Percentiles rank a stretch among this genome's conserved stretches.
These are phyloP conservation scores for Calameuta idolon DNA, from an alignment of 2,888 invertebrate genomes.

Conservation along the genomic window DNA sequence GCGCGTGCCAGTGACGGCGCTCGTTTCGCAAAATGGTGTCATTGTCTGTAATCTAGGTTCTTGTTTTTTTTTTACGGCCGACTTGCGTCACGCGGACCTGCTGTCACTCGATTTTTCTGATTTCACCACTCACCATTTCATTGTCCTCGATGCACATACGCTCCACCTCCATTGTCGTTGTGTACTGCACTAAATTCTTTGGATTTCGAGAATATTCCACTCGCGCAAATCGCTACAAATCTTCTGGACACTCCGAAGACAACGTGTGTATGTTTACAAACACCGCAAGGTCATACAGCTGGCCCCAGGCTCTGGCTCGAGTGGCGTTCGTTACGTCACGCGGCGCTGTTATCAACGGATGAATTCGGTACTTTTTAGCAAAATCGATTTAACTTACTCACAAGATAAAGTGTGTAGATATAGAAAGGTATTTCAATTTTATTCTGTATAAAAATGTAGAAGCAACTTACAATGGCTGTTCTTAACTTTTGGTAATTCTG, in stretches of 20 bases:
- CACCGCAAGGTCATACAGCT: conserved; percentile 78
- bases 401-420: not conserved
- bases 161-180: conserved; percentile 52
- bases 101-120: conserved; percentile 17
- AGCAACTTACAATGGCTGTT: not conserved
- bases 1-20: not conserved
- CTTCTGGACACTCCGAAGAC: conserved; percentile 53
- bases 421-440: not conserved
- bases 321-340: conserved; percentile 34
- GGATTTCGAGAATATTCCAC: conserved; percentile 2
- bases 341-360: conserved; percentile 14
- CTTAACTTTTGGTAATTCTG: not conserved
- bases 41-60: conserved; percentile 18
- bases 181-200: not conserved
- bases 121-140: conserved; percentile 54
- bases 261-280: conserved; percentile 83
- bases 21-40: conserved; percentile 28
- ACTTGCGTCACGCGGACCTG: conserved; percentile 27
- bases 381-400: not conserved
- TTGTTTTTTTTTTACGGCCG: conserved; percentile 16
- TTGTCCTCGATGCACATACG: conserved; percentile 58
- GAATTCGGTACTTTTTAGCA: not conserved
- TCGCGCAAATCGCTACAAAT: not conserved
- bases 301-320: conserved; percentile 46
- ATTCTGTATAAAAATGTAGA: not conserved